A percentile compares a stretch with the other conserved stretches of the same genome.
phyloP scores from a whole-genome alignment of 2,797 vertebrate species.

The Xerus rutilus region DNA sequence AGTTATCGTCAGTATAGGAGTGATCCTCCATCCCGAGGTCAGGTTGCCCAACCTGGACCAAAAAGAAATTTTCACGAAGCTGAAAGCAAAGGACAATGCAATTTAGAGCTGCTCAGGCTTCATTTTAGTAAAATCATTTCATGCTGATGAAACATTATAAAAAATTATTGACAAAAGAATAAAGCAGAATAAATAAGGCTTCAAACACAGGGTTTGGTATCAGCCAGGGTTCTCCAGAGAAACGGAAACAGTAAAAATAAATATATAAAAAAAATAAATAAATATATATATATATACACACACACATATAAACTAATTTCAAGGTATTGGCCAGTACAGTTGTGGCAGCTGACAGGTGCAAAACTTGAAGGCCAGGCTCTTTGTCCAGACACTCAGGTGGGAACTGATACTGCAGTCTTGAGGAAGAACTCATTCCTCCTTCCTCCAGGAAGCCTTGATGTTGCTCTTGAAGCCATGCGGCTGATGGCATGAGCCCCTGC shows the following conservation, averaged over 20 bases:
- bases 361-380: background rate
- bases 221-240: background rate
- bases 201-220: background rate
- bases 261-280: too few relatives aligned
- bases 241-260: background rate
- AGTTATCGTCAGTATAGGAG: rapidly evolving
- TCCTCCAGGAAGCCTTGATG: background rate
- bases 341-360: background rate
- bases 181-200: background rate
- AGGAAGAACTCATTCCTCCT: background rate
- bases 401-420: background rate
- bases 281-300: too few relatives aligned
- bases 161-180: slow-evolving; percentile 43
- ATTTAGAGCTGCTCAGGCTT: background rate
- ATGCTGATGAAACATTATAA: background rate
- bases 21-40: background rate
- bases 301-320: background rate
- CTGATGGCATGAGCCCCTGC: background rate
- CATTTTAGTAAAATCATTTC: slow-evolving; percentile 19
- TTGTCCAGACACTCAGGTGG: background rate
- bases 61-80: background rate
- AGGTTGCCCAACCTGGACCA: background rate
- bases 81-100: background rate
- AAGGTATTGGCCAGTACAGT: background rate
- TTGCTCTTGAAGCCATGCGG: background rate